A percentile compares a stretch with the other conserved stretches of the same genome.
Evolutionary conservation across 2,113 vertebrate species (phyloP).

Genomic region (Pelvicachromis taeniatus): DNA sequence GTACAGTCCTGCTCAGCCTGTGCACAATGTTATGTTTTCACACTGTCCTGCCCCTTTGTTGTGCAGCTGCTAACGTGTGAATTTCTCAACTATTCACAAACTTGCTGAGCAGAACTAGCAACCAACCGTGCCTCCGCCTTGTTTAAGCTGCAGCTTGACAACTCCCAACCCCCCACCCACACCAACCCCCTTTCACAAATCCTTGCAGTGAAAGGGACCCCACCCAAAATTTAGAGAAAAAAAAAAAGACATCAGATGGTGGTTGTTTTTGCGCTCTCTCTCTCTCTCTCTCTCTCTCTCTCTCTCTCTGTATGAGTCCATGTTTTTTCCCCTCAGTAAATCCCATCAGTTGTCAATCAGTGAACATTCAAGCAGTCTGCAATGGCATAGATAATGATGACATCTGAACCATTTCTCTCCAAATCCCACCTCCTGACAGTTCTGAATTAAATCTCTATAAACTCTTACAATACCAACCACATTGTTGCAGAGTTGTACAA

Average conservation of each 20-base stretch:
- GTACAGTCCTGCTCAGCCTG: not conserved
- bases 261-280: slow-evolving; percentile 37
- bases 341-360: not conserved
- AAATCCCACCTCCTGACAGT: not conserved
- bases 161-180: slow-evolving; percentile 40
- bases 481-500: not conserved
- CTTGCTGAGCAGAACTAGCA: slow-evolving; percentile 30
- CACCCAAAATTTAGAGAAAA: slow-evolving; percentile 44
- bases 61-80: slow-evolving; percentile 34
- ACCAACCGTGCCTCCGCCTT: slow-evolving; percentile 22
- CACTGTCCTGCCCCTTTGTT: slow-evolving; percentile 18
- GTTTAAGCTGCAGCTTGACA: slow-evolving; percentile 28
- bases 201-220: slow-evolving; percentile 46
- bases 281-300: not conserved
- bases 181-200: slow-evolving; percentile 9
- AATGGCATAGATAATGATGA: not conserved
- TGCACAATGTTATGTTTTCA: slow-evolving; percentile 37
- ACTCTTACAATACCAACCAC: not conserved
- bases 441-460: not conserved
- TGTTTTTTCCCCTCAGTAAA: not conserved
- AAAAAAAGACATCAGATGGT: slow-evolving; percentile 19
- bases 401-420: not conserved
- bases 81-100: slow-evolving; percentile 40
- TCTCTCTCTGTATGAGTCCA: not conserved
- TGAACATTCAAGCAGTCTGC: not conserved